These are phyloP conservation scores for Cloeon dipterum DNA, from an alignment of 2,888 invertebrate genomes.

Conservation along the genomic window DNA sequence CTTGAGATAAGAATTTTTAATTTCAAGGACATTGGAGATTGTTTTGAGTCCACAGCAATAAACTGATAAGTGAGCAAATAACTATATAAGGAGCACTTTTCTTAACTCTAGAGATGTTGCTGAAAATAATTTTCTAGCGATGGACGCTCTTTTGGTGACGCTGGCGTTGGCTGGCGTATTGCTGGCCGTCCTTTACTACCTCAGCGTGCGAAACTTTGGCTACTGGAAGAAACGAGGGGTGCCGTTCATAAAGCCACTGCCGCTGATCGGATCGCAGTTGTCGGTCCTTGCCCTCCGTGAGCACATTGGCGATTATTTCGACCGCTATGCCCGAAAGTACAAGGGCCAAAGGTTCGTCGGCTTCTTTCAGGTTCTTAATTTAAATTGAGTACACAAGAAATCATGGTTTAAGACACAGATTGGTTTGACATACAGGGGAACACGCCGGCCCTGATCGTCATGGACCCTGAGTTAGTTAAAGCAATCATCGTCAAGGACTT, in stretches of 20 bases:
- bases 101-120: too few species aligned
- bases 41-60: too few species aligned
- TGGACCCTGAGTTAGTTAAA: not conserved
- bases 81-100: too few species aligned
- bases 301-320: not conserved
- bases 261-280: not conserved
- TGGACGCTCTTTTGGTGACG: not conserved
- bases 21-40: too few species aligned
- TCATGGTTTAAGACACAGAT: not conserved
- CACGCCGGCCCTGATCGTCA: not conserved
- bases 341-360: not conserved
- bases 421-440: not conserved
- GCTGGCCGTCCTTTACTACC: not conserved
- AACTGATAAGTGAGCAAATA: too few species aligned
- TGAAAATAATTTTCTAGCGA: too few species aligned
- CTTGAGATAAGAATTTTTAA: too few species aligned
- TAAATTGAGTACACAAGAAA: not conserved
- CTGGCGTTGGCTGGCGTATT: not conserved
- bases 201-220: not conserved
- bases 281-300: not conserved
- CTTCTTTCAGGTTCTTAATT: not conserved
- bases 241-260: not conserved
- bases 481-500: conserved; percentile 5
- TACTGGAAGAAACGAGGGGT: not conserved
- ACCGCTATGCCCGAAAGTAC: not conserved